These are phyloP conservation scores for Nemotelus pantherinus DNA, from an alignment of 2,888 invertebrate species.

Conservation along the genomic window DNA sequence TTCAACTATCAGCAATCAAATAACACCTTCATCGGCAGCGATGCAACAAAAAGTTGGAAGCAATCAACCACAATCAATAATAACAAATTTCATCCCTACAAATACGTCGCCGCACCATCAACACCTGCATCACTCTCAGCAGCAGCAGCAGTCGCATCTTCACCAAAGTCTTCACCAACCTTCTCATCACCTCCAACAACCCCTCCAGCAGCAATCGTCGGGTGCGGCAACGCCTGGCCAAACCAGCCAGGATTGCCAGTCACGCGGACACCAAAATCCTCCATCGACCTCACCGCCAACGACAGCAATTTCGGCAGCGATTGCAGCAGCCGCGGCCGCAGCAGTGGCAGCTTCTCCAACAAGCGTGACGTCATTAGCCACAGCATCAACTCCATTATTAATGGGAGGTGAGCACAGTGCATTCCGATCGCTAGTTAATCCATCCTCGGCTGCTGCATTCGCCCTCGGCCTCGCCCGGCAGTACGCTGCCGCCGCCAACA, in stretches of 20 bases:
- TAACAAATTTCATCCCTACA: conserved; percentile 45
- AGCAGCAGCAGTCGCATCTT: conserved; percentile 55
- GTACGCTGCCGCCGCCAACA: conserved; percentile 55
- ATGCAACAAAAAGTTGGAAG: conserved; percentile 47
- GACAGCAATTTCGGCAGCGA: conserved; percentile 38
- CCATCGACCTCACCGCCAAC: conserved; percentile 27
- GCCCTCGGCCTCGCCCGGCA: conserved; percentile 61
- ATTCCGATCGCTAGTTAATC: conserved; percentile 78
- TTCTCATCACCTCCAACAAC: conserved; percentile 41
- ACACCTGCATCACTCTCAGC: conserved; percentile 54
- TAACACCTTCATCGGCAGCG: conserved; percentile 34
- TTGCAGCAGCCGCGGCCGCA: conserved; percentile 54
- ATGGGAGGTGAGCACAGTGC: conserved; percentile 94
- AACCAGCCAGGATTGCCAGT: conserved; percentile 48
- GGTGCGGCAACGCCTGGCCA: conserved; percentile 24
- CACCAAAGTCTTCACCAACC: conserved; percentile 41
- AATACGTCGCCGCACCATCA: conserved; percentile 36
- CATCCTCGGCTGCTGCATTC: conserved; percentile 70
- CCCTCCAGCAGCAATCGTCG: conserved; percentile 49
- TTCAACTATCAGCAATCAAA: conserved; percentile 43
- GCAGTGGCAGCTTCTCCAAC: conserved; percentile 51
- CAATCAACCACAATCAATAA: conserved; percentile 34
- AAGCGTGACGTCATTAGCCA: conserved; percentile 60
- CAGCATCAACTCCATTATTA: conserved; percentile 67
- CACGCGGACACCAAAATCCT: conserved; percentile 37